Conservation (phyloP, 1,140 invertebrate genomes). For the Asobara japonica region DNA sequence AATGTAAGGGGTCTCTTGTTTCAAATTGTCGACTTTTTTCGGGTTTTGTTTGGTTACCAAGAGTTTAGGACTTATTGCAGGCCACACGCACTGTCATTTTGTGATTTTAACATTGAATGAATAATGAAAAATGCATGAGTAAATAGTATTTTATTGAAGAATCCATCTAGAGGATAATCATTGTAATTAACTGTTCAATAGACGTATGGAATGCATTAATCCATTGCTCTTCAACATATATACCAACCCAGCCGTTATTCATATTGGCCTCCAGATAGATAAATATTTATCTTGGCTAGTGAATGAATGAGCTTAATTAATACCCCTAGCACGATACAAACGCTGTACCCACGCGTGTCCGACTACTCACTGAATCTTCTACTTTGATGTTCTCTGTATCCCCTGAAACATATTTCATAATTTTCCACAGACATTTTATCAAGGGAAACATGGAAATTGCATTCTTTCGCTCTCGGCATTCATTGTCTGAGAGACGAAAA, state of each 20-base stretch:
- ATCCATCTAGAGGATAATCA: too few relatives aligned
- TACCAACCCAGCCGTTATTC: neutral
- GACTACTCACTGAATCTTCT: neutral
- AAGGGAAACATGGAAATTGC: neutral
- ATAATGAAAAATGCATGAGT: too few relatives aligned
- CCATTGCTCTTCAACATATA: too few relatives aligned
- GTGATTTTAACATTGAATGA: too few relatives aligned
- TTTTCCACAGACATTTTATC: neutral
- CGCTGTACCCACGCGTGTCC: neutral
- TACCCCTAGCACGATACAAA: slow-evolving; percentile 15
- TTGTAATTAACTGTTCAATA: too few relatives aligned
- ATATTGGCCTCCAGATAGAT: neutral
- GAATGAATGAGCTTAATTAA: slow-evolving; percentile 37
- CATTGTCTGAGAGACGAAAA: neutral
- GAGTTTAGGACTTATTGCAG: neutral
- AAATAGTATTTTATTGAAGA: too few relatives aligned
- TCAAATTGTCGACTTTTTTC: neutral
- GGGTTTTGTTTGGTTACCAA: neutral
- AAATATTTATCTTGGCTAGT: slow-evolving; percentile 35
- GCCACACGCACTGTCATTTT: neutral
- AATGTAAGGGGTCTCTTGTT: neutral
- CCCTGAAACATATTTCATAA: neutral
- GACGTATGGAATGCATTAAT: too few relatives aligned
- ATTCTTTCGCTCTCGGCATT: neutral
- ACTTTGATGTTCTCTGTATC: slow-evolving; percentile 1